Conservation (phyloP, 2,888 invertebrate genomes). For the Zygaena filipendulae region DNA sequence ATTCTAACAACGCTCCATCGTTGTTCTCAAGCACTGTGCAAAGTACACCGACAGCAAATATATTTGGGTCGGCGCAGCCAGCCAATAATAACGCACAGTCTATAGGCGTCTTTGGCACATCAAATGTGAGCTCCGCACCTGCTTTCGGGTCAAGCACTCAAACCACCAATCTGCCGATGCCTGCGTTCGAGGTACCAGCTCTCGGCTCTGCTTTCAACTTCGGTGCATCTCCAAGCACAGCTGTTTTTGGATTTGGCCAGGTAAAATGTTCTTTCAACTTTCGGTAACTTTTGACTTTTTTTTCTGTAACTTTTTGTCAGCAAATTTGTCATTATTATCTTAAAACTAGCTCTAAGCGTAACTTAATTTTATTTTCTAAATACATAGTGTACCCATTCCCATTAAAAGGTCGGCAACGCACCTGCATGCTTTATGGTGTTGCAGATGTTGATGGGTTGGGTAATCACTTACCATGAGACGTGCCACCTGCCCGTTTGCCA, state of each 20-base stretch:
- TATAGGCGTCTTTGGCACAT: constrained; percentile 30
- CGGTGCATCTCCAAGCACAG: constrained; percentile 26
- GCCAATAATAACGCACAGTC: constrained; percentile 20
- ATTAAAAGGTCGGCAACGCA: too few species aligned
- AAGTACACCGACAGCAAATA: constrained; percentile 22
- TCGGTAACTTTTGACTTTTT: too few species aligned
- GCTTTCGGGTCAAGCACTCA: constrained; percentile 24
- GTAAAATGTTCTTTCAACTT: constrained; percentile 22
- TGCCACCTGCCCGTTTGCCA: too few species aligned
- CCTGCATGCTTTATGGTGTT: too few species aligned
- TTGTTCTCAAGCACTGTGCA: constrained; percentile 27
- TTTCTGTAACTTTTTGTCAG: too few species aligned
- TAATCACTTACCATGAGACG: too few species aligned
- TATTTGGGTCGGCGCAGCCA: constrained; percentile 31
- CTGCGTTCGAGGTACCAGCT: constrained; percentile 28
- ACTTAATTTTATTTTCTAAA: too few species aligned
- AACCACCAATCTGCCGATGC: constrained; percentile 22
- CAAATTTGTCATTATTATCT: not conserved
- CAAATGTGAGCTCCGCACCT: constrained; percentile 22
- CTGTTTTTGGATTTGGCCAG: constrained; percentile 47
- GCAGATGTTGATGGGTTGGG: too few species aligned
- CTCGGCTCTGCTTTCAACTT: constrained; percentile 37
- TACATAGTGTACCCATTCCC: too few species aligned
- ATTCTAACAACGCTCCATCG: constrained; percentile 22
- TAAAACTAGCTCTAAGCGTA: too few species aligned